Percentiles rank a stretch among this genome's conserved stretches.
These are phyloP conservation scores for Forbesichthys agassizii DNA, from an alignment of 2,113 vertebrate genomes.

Conservation along the genomic window DNA sequence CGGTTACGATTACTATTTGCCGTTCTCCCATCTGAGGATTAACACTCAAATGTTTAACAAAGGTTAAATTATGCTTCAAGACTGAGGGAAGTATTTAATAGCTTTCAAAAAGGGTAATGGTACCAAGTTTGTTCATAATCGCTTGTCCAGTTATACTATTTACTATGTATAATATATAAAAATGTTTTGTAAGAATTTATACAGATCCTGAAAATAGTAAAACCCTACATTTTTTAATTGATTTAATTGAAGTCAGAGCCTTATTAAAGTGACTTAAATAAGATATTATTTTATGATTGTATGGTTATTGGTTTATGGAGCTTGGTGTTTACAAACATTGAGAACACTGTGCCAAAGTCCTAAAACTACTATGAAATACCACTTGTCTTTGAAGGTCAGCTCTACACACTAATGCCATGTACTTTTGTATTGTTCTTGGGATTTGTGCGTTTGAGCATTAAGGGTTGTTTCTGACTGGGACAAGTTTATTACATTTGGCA, in stretches of 20 bases:
- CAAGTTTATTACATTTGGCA: slow-evolving; percentile 62
- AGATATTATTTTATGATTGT: too few relatives aligned
- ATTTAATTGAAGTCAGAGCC: too few relatives aligned
- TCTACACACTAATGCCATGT: background rate
- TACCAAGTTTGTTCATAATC: background rate
- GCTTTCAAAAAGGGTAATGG: background rate
- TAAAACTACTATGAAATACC: background rate
- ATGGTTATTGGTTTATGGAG: too few relatives aligned
- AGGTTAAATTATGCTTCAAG: background rate
- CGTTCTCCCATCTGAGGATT: too few relatives aligned
- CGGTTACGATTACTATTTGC: too few relatives aligned
- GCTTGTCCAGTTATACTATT: background rate
- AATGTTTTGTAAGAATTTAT: too few relatives aligned
- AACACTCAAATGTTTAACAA: background rate
- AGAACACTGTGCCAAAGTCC: background rate
- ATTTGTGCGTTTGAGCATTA: slow-evolving; percentile 16
- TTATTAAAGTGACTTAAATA: too few relatives aligned
- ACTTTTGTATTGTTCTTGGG: slow-evolving; percentile 32
- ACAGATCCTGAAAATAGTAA: too few relatives aligned
- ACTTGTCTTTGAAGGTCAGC: background rate
- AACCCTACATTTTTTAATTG: too few relatives aligned
- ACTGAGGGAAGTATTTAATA: slow-evolving; percentile 3
- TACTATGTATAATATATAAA: too few relatives aligned
- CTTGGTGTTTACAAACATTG: too few relatives aligned
- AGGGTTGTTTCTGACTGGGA: slow-evolving; percentile 29